Evolutionary conservation across 2,113 vertebrate genomes (phyloP), one percentile per base, ranked within the genome.

Genomic region (Gracilinanus agilis): DNA sequence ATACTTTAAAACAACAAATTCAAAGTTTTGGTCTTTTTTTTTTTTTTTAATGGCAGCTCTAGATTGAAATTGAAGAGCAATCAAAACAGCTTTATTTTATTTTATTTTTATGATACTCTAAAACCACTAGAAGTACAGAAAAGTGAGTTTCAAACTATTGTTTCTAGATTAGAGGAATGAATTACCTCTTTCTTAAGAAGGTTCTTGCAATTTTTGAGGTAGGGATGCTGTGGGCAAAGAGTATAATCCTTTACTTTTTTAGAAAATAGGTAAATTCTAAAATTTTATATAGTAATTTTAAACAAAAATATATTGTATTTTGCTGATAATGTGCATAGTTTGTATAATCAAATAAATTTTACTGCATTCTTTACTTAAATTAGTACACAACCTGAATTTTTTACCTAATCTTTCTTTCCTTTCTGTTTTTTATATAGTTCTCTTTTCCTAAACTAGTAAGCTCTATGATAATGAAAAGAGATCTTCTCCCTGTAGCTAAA

Each of bases 291-390:
- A 55, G 54, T 95, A 90, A 11, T 21, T 67, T 93, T 97, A 93
- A 96, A 19, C 16, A 83, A 40, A 75, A 40, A 83, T 40, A 19
- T 96, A 21, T 54, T 10, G 3, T 91, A 24, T 88, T 27, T 95
- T 95, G 93, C 95, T 53, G 54, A 55, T 58, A 88, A 23, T 83
- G 55, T 95, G 56, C n/a, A 92, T 1, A 94, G 40, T 90, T 96
- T 93, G 6, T 16, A 55, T 19, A 83, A 54, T 90, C 55, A 58
- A 49, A n/a, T n/a, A n/a, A n/a, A n/a, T n/a, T n/a, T 95, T 96
- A 3, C 25, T 67, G 61, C 61, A 83, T 53, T 53, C 12, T 89
- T 44, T 49, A 53, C 88, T 25, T 44, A 89, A 89, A 49, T 89
- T 89, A 89, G 88, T 19, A 53, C 44, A 53, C 49, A 89, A 16